Conservation (phyloP, 2,888 invertebrate genomes). For the Ectobius pallidus region DNA sequence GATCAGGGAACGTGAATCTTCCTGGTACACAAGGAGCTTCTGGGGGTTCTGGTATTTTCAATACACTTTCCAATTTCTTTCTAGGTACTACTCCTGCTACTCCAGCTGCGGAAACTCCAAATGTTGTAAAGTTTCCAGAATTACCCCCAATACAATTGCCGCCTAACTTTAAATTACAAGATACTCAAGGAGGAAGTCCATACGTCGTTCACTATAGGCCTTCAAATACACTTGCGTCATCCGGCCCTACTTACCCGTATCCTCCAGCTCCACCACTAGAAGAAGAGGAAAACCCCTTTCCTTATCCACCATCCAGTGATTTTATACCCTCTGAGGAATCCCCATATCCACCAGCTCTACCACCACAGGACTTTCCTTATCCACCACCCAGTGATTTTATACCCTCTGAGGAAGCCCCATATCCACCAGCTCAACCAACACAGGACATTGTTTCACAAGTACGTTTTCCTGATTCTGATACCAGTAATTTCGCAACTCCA, state of each 20-base stretch:
- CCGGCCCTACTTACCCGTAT: background rate
- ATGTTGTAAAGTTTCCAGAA: slow-evolving; percentile 8
- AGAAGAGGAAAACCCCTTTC: no score
- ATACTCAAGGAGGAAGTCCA: slow-evolving; percentile 4
- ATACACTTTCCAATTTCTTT: slow-evolving; percentile 12
- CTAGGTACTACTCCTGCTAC: background rate
- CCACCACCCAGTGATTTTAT: background rate
- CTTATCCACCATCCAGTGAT: background rate
- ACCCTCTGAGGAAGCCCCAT: background rate
- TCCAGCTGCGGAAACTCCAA: background rate
- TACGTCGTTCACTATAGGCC: slow-evolving; percentile 28
- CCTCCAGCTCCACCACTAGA: background rate
- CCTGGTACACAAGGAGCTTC: no score
- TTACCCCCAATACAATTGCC: slow-evolving; percentile 27
- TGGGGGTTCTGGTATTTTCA: no score
- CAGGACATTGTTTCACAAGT: background rate
- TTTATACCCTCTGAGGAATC: background rate
- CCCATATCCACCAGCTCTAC: background rate
- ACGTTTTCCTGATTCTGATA: background rate
- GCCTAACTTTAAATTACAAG: slow-evolving; percentile 28
- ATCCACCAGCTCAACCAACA: background rate
- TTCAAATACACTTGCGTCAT: slow-evolving; percentile 1
- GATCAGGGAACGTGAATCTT: background rate
- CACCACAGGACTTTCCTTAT: background rate
- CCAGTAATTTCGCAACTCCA: background rate